Base-by-base conservation (phyloP, 2,113 vertebrate genomes). In the Heterotilapia buettikoferi region DNA sequence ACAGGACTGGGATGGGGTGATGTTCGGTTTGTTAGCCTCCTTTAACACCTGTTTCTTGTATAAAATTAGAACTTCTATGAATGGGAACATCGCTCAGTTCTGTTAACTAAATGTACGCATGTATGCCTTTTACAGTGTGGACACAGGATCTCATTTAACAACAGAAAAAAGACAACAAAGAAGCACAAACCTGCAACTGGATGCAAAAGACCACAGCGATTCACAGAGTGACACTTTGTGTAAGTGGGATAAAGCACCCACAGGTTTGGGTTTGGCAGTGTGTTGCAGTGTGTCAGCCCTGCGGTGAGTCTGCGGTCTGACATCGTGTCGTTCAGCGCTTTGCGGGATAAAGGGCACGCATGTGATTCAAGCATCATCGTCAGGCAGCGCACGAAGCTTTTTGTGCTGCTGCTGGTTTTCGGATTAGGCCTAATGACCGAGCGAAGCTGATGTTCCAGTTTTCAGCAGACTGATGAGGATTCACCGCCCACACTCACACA, bases 71-170 rank as follows among this genome's bases (percentile, higher is more conserved):
- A 43, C 13, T 43, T 71, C 38, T 9, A 71, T 16, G 66, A 26
- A 24, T 71, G 36, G 12, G 3, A 71, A 45, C 68, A 7, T 45
- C 0, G 6, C 68, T 43, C 66, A 16, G 13, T 43, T 0, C 12
- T 43, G 38, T 0, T 43, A 18, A 43, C 0, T 43, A 16, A 9
- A 71, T 24, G 66, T 21, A 5, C 1, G 21, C 7, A 24, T 43
- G 36, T 16, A 16, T 0, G 13, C n/a, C 38, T 26, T 47, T 76
- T 7, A 47, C 40, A 0, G 68, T 0, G 68, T 73, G 21, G 21
- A 45, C 13, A 45, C 40, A 2, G 63, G 4, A 14, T 43, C 66
- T 43, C 21, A 43, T 71, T 71, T 71, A 43, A 43, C 40, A 73
- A 45, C 21, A 73, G 13, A 18, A 5, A 76, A 45, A 0, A 14